Percentiles rank a stretch among this genome's conserved stretches.
Evolutionary conservation across 2,888 invertebrate genomes (phyloP).

Genomic region (Caradrina kadenii): DNA sequence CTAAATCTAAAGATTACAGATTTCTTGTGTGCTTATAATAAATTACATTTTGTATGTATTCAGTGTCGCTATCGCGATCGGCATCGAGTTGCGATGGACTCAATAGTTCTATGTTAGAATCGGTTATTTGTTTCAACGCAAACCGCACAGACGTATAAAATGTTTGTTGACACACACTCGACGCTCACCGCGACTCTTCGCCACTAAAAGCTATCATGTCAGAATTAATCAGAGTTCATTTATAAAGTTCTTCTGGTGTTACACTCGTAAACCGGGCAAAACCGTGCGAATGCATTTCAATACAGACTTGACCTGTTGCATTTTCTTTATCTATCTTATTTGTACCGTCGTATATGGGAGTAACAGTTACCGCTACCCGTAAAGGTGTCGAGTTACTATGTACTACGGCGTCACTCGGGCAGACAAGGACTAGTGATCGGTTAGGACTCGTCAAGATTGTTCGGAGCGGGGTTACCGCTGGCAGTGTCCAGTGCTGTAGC

Average conservation of each 20-base stretch:
- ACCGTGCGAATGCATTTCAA: slow-evolving; percentile 32
- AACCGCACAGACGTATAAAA: slow-evolving; percentile 54
- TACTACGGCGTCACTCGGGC: slow-evolving; percentile 32
- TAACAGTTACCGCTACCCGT: slow-evolving; percentile 41
- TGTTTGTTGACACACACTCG: slow-evolving; percentile 50
- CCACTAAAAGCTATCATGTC: slow-evolving; percentile 38
- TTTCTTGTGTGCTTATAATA: slow-evolving; percentile 62
- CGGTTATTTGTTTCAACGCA: slow-evolving; percentile 40
- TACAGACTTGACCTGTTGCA: slow-evolving; percentile 32
- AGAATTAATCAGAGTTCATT: slow-evolving; percentile 42
- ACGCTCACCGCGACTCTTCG: slow-evolving; percentile 55
- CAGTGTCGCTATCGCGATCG: slow-evolving; percentile 55
- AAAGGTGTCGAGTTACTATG: slow-evolving; percentile 40
- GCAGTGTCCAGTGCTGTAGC: slow-evolving; percentile 12
- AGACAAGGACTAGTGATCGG: slow-evolving; percentile 37
- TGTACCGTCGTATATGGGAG: slow-evolving; percentile 47
- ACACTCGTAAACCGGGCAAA: slow-evolving; percentile 49
- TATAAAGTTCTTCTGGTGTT: slow-evolving; percentile 46
- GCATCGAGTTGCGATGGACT: slow-evolving; percentile 49
- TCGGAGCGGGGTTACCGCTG: slow-evolving; percentile 16
- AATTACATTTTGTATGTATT: slow-evolving; percentile 60
- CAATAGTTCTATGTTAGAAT: slow-evolving; percentile 44
- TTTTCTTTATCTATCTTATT: slow-evolving; percentile 42
- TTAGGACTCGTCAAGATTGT: slow-evolving; percentile 18
- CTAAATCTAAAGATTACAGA: slow-evolving; percentile 67